Base-by-base conservation (phyloP, 2,113 vertebrate species). In the Nipponia nippon region DNA sequence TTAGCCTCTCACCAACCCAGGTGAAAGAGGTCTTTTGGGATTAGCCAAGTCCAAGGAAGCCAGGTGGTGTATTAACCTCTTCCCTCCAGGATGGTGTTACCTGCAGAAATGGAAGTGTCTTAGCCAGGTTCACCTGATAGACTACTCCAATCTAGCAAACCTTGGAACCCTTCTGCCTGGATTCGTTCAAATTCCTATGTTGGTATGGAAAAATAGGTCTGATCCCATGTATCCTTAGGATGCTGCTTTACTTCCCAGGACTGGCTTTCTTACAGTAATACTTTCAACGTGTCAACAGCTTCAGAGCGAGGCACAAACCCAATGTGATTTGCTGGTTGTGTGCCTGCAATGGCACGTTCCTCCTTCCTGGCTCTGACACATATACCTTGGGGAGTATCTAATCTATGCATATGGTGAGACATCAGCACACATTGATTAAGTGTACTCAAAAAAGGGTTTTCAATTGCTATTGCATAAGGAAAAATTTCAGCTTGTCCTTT, bases 401-500 rank as follows among this genome's bases (percentile, higher is more conserved):
- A 73, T 88, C 70, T 81, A 78, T 26, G 32, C 7, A 8, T 34
- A 32, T 55, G 34, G 49, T 83, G 61, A 77, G 27, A 38, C 77
- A 87, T 1, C 69, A 83, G 29, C 52, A 40, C 63, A 44, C 40
- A n/a, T 81, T 89, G 65, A 67, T 84, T 59, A 75, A 89, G 26
- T 49, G 14, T 66, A 78, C 55, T 70, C 14, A 61, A 30, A 91
- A 91, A 85, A 32, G 22, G 7, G 17, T 17, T 15, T 83, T 58
- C n/a, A 53, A 14, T 65, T 92, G 46, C 49, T 83, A 6, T 79
- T 93, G 59, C 50, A 49, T 46, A 80, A 88, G 34, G 42, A 82
- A 92, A 76, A 90, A 77, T 3, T 21, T 80, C 46, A 81, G 55
- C 62, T 59, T 83, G 63, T 71, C 55, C 55, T 83, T 93, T 94